Conservation (phyloP, 2,797 vertebrate genomes). For the Acanthopagrus latus region DNA sequence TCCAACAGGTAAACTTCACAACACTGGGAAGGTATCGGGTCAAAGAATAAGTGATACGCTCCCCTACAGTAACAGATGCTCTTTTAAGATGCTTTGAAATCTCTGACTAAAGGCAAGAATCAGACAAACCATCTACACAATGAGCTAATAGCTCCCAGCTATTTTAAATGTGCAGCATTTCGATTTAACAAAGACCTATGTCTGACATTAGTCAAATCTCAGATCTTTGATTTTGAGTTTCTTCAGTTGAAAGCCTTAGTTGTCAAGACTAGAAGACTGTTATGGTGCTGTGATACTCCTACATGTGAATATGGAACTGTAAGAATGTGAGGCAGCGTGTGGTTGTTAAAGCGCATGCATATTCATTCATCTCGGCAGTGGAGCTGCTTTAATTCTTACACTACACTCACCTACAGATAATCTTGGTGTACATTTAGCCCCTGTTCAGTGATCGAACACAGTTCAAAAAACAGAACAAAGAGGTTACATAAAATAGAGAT, state of each 20-base stretch:
- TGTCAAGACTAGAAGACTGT: background rate
- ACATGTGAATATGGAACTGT: constrained; percentile 6
- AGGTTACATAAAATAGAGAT: constrained; percentile 3
- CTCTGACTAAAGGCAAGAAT: background rate
- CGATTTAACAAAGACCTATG: too few species aligned
- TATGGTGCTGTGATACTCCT: background rate
- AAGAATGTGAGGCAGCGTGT: background rate
- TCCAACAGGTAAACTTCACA: constrained; percentile 72
- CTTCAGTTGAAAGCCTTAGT: too few species aligned
- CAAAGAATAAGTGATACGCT: background rate
- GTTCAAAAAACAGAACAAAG: background rate
- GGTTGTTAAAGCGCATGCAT: too few species aligned
- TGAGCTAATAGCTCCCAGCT: too few species aligned
- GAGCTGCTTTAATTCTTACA: background rate
- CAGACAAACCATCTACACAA: too few species aligned
- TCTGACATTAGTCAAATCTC: too few species aligned
- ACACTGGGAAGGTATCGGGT: background rate
- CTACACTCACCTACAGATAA: background rate
- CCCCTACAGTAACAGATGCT: background rate
- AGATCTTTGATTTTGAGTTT: too few species aligned
- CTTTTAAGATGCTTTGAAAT: background rate
- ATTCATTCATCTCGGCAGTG: background rate
- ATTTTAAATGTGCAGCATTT: too few species aligned
- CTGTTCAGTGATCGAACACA: constrained; percentile 1
- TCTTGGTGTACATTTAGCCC: background rate